Evolutionary conservation across 1,140 invertebrate genomes (phyloP).

Genomic region (Mya arenaria): DNA sequence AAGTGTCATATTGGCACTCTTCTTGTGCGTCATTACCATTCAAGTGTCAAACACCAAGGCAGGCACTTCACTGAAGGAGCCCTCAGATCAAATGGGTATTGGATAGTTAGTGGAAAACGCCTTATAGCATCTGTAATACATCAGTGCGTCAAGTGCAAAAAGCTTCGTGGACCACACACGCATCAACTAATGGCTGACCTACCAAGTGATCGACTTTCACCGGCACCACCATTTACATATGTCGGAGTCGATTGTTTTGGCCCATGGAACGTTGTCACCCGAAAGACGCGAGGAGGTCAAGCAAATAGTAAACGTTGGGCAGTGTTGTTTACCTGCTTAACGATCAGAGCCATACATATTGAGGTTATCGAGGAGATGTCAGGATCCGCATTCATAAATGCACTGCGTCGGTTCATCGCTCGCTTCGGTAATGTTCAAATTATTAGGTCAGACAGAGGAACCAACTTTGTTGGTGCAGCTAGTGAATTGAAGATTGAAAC

Average conservation of each 20-base stretch:
- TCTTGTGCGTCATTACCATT: too few relatives aligned
- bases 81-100: background rate
- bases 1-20: background rate
- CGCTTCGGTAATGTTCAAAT: background rate
- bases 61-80: slow-evolving; percentile 33
- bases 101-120: background rate
- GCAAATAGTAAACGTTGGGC: slow-evolving; percentile 8
- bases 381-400: slow-evolving; percentile 1
- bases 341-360: slow-evolving; percentile 1
- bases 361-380: background rate
- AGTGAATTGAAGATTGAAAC: background rate
- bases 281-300: background rate
- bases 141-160: slow-evolving; percentile 35
- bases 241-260: slow-evolving; percentile 1
- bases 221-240: background rate
- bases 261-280: background rate
- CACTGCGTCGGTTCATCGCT: background rate
- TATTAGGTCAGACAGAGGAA: background rate
- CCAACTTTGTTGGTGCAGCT: slow-evolving; percentile 1
- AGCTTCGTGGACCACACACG: slow-evolving; percentile 2
- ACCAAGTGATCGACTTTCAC: background rate
- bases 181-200: slow-evolving; percentile 6
- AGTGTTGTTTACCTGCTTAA: background rate
- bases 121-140: slow-evolving; percentile 41
- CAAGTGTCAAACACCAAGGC: slow-evolving; percentile 19